A percentile compares a stretch with the other conserved stretches of the same genome.
Evolutionary conservation across 2,113 vertebrate species (phyloP).

Genomic region (Gobius niger): DNA sequence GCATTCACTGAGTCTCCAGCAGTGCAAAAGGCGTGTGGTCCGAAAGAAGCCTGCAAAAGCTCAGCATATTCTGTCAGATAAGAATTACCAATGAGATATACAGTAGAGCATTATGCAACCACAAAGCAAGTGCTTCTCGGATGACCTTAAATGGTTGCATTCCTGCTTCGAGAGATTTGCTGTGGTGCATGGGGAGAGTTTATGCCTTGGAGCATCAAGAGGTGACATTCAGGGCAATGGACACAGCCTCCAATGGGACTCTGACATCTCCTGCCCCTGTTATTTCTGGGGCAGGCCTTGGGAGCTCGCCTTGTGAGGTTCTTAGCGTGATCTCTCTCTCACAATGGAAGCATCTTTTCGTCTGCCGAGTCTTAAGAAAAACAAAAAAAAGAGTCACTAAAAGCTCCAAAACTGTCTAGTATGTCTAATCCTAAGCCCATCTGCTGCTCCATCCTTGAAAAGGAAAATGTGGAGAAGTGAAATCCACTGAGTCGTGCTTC

Average conservation of each 20-base stretch:
- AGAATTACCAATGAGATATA: too few species aligned
- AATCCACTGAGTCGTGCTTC: conserved; percentile 31
- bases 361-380: conserved; percentile 2
- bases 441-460: conserved; percentile 2
- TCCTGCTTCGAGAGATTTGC: not conserved
- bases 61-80: too few species aligned
- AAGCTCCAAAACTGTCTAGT: conserved; percentile 10
- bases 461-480: conserved; percentile 23
- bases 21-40: too few species aligned
- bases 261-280: conserved; percentile 23
- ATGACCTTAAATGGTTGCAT: conserved; percentile 32
- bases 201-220: conserved; percentile 10
- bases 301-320: conserved; percentile 36
- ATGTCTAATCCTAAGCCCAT: conserved; percentile 5
- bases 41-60: too few species aligned
- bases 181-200: not conserved
- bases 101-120: not conserved
- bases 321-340: conserved; percentile 10
- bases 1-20: too few species aligned
- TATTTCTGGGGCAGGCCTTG: conserved; percentile 45
- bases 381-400: conserved; percentile 5
- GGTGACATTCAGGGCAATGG: conserved; percentile 27
- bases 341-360: not conserved
- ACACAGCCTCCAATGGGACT: conserved; percentile 13
- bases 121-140: not conserved